Percentiles rank a stretch among this genome's conserved stretches.
Conservation (phyloP, 2,888 invertebrate species). For the Caenorhabditis plicata region DNA sequence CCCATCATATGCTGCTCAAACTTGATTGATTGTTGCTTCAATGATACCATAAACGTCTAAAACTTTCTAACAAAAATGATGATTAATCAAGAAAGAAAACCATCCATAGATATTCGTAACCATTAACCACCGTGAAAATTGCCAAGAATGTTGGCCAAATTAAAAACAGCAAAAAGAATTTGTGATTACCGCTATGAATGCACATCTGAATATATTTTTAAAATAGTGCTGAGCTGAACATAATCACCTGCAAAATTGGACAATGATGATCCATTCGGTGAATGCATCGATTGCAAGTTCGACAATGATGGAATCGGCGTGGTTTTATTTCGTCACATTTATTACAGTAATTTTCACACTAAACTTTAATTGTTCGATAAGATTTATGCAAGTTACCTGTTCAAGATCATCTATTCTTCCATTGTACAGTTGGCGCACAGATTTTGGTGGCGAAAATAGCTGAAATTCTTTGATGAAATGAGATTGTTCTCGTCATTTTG, state of each 20-base stretch:
- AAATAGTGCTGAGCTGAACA: not conserved
- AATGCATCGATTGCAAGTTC: slow-evolving; percentile 31
- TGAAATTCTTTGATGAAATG: not conserved
- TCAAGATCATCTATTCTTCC: not conserved
- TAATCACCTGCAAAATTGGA: slow-evolving; percentile 37
- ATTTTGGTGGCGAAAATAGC: slow-evolving; percentile 18
- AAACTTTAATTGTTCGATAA: not conserved
- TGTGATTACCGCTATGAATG: slow-evolving; percentile 40
- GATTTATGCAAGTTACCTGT: not conserved
- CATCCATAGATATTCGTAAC: slow-evolving; percentile 18
- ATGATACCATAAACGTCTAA: too few relatives aligned
- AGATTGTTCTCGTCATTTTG: too few relatives aligned
- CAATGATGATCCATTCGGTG: slow-evolving; percentile 50
- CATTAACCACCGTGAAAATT: slow-evolving; percentile 23
- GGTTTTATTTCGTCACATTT: slow-evolving; percentile 35
- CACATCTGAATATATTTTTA: slow-evolving; percentile 21
- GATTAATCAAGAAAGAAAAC: not conserved
- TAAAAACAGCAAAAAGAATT: slow-evolving; percentile 39
- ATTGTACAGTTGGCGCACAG: not conserved
- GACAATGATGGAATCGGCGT: slow-evolving; percentile 42
- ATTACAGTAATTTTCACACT: slow-evolving; percentile 17
- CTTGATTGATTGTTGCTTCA: not conserved
- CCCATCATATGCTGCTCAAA: slow-evolving; percentile 20
- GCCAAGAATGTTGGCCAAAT: slow-evolving; percentile 32
- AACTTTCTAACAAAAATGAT: not conserved